phyloP scores from a whole-genome alignment of 2,888 invertebrate genomes.

The Cremastinae sp. region DNA sequence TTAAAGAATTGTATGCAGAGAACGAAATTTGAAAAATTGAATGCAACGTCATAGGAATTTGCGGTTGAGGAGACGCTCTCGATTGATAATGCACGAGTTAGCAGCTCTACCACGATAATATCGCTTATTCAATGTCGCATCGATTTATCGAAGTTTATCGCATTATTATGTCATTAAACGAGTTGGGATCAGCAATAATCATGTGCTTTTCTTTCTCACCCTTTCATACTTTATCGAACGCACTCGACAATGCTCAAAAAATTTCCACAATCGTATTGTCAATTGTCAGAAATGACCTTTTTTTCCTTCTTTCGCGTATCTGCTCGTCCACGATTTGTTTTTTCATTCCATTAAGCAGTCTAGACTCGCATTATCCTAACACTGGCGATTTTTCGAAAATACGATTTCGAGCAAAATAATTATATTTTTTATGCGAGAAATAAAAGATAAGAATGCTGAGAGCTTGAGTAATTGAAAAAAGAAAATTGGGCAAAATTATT shows the following conservation, averaged over 20 bases:
- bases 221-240: constrained; percentile 19
- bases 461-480: no score
- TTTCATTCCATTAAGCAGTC: no score
- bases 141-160: constrained; percentile 58
- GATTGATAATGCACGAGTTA: constrained; percentile 34
- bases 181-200: background rate
- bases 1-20: no score
- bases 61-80: background rate
- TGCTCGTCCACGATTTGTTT: no score
- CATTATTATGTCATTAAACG: constrained; percentile 56
- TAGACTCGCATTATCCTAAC: no score
- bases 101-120: constrained; percentile 26
- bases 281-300: background rate
- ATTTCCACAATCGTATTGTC: constrained; percentile 9
- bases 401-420: no score
- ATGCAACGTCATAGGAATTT: background rate
- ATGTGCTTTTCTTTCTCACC: background rate
- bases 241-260: background rate
- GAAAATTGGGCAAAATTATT: no score
- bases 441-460: no score
- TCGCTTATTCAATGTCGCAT: constrained; percentile 48
- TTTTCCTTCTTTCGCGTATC: background rate
- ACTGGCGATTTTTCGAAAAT: no score
- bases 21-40: no score
- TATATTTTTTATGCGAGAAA: no score